Percentiles rank a stretch among this genome's conserved stretches.
Conservation (phyloP, 2,888 invertebrate species). For the Physocephala rufipes region DNA sequence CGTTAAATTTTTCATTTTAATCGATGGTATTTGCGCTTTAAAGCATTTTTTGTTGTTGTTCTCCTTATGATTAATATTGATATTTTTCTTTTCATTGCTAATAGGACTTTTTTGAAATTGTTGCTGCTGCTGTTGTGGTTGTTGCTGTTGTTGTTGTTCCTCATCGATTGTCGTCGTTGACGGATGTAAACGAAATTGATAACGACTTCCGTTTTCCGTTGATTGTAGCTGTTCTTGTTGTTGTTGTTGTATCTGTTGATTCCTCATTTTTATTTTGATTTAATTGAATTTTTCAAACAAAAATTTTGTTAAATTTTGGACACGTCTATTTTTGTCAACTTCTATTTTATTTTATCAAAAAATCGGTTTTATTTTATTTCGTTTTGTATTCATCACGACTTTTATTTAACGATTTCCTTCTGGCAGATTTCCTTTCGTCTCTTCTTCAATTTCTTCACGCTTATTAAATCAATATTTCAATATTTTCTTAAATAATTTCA, state of each 20-base stretch:
- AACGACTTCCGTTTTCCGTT: conserved; percentile 49
- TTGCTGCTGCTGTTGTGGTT: conserved; percentile 31
- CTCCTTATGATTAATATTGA: conserved; percentile 42
- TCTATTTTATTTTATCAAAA: not conserved
- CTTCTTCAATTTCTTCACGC: too few species aligned
- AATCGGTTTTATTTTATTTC: not conserved
- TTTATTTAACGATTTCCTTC: not conserved
- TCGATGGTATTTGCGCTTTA: conserved; percentile 33
- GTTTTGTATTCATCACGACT: not conserved
- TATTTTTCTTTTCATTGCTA: conserved; percentile 43
- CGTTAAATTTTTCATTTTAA: conserved; percentile 22
- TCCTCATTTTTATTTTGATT: conserved; percentile 10
- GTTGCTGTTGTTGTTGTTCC: conserved; percentile 39
- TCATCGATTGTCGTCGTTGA: conserved; percentile 38
- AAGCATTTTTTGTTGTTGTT: conserved; percentile 45
- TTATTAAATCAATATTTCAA: too few species aligned
- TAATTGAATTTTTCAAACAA: not conserved
- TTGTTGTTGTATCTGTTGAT: conserved; percentile 23
- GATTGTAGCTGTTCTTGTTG: conserved; percentile 41
- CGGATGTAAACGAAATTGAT: conserved; percentile 48
- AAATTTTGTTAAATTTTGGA: too few species aligned
- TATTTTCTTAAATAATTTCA: too few species aligned
- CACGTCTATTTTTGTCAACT: not conserved
- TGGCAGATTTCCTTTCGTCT: too few species aligned
- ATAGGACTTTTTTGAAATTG: conserved; percentile 34